These are phyloP conservation scores for Phyllotreta striolata DNA, from an alignment of 2,888 invertebrate species.

Conservation along the genomic window DNA sequence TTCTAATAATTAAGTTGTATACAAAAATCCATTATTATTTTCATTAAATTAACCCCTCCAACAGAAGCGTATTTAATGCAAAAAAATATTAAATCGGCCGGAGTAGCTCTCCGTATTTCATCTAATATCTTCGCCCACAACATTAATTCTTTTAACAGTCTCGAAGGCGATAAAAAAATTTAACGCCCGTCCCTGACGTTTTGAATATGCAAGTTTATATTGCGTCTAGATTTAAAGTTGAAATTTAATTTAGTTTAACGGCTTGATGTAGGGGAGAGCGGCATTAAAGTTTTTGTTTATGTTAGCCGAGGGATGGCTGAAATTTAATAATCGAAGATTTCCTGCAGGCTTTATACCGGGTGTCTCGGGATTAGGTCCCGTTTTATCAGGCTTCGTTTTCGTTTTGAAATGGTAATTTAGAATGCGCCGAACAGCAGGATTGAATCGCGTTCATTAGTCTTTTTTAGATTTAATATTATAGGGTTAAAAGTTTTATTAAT, in stretches of 20 bases:
- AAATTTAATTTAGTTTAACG: slow-evolving; percentile 46
- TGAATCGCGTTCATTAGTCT: not conserved
- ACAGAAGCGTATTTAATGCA: too few species aligned
- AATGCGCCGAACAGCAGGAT: not conserved
- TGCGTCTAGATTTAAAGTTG: slow-evolving; percentile 44
- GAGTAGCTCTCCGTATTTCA: too few species aligned
- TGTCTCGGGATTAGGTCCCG: slow-evolving; percentile 10
- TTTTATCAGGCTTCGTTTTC: slow-evolving; percentile 14
- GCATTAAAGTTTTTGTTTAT: slow-evolving; percentile 47
- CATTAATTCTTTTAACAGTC: not conserved
- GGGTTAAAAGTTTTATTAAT: not conserved
- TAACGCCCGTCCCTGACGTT: slow-evolving; percentile 30
- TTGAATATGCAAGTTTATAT: slow-evolving; percentile 37
- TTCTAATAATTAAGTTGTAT: too few species aligned
- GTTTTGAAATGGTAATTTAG: not conserved
- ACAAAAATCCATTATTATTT: too few species aligned
- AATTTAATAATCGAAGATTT: slow-evolving; percentile 45
- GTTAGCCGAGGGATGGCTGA: slow-evolving; percentile 42
- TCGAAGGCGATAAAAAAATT: not conserved
- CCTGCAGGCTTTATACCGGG: slow-evolving; percentile 22
- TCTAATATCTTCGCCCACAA: too few species aligned
- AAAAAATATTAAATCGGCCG: too few species aligned
- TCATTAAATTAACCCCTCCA: too few species aligned
- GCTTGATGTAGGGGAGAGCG: slow-evolving; percentile 41
- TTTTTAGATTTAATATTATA: not conserved